Evolutionary conservation across 2,113 vertebrate genomes (phyloP).

Genomic region (Oreocharis arfaki): DNA sequence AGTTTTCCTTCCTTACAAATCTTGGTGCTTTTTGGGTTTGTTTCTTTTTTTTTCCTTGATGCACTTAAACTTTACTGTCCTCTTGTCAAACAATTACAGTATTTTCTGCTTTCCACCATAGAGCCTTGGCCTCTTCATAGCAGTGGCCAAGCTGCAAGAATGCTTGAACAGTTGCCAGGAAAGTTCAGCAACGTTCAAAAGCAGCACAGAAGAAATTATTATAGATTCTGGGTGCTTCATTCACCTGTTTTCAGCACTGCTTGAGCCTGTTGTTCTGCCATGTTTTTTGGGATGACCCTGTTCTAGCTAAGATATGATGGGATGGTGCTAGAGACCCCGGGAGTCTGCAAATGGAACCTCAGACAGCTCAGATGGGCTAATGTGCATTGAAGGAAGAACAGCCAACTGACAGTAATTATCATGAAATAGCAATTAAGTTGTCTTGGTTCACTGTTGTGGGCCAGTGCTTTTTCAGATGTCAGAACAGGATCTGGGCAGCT

Average conservation of each 20-base stretch:
- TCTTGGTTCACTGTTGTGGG: background rate
- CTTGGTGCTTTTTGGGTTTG: background rate
- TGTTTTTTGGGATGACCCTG: background rate
- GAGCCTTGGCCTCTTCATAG: background rate
- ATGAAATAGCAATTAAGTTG: background rate
- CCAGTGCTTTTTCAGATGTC: slow-evolving; percentile 1
- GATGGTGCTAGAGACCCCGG: background rate
- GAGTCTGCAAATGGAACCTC: background rate
- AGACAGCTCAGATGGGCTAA: background rate
- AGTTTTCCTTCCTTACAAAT: background rate
- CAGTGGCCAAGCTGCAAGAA: background rate
- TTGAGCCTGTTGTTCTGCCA: background rate
- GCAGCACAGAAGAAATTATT: background rate
- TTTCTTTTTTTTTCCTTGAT: background rate
- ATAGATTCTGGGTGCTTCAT: background rate
- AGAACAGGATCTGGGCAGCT: background rate
- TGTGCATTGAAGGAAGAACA: background rate
- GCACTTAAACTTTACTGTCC: background rate
- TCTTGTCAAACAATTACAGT: background rate
- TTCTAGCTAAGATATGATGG: background rate
- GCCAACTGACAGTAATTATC: background rate
- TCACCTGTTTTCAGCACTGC: background rate
- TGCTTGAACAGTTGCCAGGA: background rate
- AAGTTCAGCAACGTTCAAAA: background rate
- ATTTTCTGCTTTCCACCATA: background rate